phyloP scores from a whole-genome alignment of 2,113 vertebrate species.

The Corythornis madagascariensis region DNA sequence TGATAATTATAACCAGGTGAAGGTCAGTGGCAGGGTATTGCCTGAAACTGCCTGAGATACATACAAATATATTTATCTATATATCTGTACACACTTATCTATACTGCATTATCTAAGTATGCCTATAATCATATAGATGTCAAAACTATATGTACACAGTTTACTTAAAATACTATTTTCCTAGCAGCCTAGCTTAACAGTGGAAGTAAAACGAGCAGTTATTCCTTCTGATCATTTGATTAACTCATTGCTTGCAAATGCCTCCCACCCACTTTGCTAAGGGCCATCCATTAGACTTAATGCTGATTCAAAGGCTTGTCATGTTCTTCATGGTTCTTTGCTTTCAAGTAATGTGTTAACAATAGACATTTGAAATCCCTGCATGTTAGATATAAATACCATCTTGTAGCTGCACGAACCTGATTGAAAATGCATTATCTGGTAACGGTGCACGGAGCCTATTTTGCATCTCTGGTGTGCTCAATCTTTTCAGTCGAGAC shows the following conservation, averaged over 20 bases:
- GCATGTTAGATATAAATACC: neutral
- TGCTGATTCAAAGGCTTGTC: neutral
- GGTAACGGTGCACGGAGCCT: neutral
- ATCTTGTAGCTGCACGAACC: neutral
- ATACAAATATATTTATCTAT: neutral
- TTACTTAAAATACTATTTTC: neutral
- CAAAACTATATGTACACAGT: neutral
- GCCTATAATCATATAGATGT: neutral
- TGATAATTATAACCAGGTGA: neutral
- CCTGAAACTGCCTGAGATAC: neutral
- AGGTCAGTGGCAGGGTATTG: neutral
- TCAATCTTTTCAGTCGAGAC: neutral
- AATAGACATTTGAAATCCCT: neutral
- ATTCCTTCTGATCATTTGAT: neutral
- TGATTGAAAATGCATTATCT: neutral
- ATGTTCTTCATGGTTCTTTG: neutral
- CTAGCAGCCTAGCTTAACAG: neutral
- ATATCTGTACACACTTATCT: accelerated
- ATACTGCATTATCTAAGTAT: accelerated
- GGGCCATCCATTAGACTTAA: neutral
- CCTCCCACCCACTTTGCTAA: neutral
- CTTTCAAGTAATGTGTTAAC: neutral
- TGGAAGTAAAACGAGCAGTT: neutral
- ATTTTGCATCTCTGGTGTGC: neutral
- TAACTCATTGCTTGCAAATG: neutral